Base-by-base conservation (phyloP, 2,888 invertebrate species). In the Andrena camellia region DNA sequence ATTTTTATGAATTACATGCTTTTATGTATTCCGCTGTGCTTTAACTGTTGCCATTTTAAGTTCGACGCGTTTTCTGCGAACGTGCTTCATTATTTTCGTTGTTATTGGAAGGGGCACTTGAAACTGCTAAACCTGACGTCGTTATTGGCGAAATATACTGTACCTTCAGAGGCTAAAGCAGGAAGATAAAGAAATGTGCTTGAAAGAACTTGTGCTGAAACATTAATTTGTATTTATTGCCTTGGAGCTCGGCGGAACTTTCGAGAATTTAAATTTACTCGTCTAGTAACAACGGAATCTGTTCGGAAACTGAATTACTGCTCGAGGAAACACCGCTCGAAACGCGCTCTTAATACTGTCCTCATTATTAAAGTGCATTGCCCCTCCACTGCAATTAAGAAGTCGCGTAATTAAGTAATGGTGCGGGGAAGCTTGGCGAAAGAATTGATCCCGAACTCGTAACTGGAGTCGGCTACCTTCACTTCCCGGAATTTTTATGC, bases 171-270 rank as follows among this genome's bases (percentile, higher is more conserved):
- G 35, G 57, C 17, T n/a, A 54, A 57, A 57, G 57, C 26, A 26
- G 54, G 6, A 35, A 26, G 42, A 67, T 29, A 20, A 31, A 50
- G 48, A 26, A 60, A 70, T 7, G 20, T n/a, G n/a, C 48, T 10
- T 3, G 20, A 13, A 29, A 35, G 70, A 70, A 70, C 42, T 26
- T 2, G 7, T 2, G 17, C 59, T 7, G 70, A 70, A 31, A 60
- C 48, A 31, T 60, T 70, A 60, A 60, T 70, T 70, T 42, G 29
- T 42, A 33, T 70, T 70, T 60, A 70, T 50, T 29, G 29, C 48
- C 23, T 26, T 31, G 31, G 23, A n/a, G 54, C 48, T 60, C 60
- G 29, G 48, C 17, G 70, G 13, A 42, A 70, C 59, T 70, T 70
- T 42, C 48, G 17, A 48, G 59, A 60, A 70, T 70, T 59, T 31